Percentiles rank a stretch among this genome's conserved stretches.
phyloP scores from a whole-genome alignment of 2,113 vertebrate genomes.

The Gymnorhina tibicen region DNA sequence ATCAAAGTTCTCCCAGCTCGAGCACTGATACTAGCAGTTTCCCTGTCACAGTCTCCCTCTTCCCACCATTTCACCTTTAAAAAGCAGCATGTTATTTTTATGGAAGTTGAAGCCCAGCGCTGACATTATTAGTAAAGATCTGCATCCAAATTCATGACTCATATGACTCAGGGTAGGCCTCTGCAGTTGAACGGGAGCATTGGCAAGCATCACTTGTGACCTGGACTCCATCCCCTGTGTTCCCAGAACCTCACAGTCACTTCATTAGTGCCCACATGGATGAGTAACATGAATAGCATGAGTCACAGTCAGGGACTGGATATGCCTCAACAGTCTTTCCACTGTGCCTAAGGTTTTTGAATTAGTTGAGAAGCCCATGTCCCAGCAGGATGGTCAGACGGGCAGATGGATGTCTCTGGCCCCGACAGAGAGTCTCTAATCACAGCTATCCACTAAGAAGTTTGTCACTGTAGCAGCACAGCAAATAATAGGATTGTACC shows the following conservation, averaged over 20 bases:
- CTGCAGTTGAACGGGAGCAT: background rate
- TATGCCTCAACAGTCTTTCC: constrained; percentile 40
- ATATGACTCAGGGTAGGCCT: constrained; percentile 31
- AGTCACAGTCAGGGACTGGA: constrained; percentile 47
- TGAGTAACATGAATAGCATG: constrained; percentile 50
- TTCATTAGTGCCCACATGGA: constrained; percentile 61
- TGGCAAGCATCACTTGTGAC: constrained; percentile 39
- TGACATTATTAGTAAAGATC: background rate
- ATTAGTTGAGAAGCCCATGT: constrained; percentile 8
- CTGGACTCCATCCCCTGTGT: constrained; percentile 18
- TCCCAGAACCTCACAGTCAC: constrained; percentile 58
- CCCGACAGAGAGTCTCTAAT: constrained; percentile 1
- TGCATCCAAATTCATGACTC: constrained; percentile 44
- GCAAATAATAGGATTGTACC: background rate
- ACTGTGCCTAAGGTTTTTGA: constrained; percentile 29
- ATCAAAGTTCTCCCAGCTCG: background rate
- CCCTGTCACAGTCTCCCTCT: background rate
- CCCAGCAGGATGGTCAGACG: constrained; percentile 45
- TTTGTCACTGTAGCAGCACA: background rate
- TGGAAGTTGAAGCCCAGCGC: background rate
- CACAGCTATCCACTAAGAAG: background rate
- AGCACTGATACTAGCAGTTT: background rate
- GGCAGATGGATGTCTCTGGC: constrained; percentile 49
- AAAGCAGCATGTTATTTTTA: background rate
- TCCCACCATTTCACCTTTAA: background rate